phyloP scores from a whole-genome alignment of 2,113 vertebrate species.

The Eretmochelys imbricata region DNA sequence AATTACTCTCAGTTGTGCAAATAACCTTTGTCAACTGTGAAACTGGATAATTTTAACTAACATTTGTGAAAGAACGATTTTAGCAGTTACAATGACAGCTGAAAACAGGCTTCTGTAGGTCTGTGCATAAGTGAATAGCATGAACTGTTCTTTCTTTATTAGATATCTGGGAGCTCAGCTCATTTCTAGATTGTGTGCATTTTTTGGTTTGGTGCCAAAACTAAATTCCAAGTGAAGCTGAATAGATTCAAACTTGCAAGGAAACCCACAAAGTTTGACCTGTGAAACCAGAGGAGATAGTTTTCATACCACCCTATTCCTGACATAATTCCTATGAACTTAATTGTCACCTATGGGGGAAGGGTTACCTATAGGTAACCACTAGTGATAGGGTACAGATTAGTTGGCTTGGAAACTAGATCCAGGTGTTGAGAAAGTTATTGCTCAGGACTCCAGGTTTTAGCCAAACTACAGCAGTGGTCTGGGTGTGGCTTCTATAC shows the following conservation, averaged over 20 bases:
- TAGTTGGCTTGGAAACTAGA: not conserved
- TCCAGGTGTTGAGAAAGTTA: not conserved
- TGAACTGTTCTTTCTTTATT: not conserved
- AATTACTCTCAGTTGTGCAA: not conserved
- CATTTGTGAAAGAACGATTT: not conserved
- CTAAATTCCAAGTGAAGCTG: not conserved
- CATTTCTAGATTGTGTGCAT: not conserved
- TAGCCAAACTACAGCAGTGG: not conserved
- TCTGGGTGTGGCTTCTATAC: not conserved
- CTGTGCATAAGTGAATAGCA: not conserved
- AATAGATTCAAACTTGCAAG: not conserved
- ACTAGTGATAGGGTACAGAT: not conserved
- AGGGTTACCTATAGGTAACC: not conserved
- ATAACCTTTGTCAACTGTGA: not conserved
- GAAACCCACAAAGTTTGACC: not conserved
- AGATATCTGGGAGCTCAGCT: not conserved
- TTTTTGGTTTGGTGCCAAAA: slow-evolving; percentile 2
- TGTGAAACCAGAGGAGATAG: not conserved
- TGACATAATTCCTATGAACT: not conserved
- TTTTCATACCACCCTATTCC: not conserved
- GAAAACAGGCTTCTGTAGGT: not conserved
- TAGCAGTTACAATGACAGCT: not conserved
- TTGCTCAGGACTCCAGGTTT: not conserved
- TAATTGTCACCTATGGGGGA: not conserved
- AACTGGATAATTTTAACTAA: not conserved